Base-by-base conservation (phyloP, 2,797 vertebrate genomes). In the Kryptopterus vitreolus region DNA sequence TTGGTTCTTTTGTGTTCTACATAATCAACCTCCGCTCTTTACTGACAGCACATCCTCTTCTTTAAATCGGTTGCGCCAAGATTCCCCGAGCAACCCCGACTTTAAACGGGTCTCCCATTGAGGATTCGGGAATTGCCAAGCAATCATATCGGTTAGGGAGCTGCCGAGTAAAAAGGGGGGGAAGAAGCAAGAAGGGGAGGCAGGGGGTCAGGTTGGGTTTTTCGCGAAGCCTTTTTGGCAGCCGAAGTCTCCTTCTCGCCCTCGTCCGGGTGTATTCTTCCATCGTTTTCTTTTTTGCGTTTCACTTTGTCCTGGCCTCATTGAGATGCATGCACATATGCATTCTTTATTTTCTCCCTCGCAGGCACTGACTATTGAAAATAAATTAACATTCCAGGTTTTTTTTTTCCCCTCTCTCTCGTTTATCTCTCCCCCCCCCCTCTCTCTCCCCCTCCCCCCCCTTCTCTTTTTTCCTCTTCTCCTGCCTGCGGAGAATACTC, bases 331-430 rank as follows among this genome's bases (percentile, higher is more conserved):
- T 92, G 90, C 90, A 94, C 92, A 88, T 93, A 92, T 91, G 90
- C 91, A 46, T 91, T 90, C 91, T 90, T 92, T 89, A 91, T 91
- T 90, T 85, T 88, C 81, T 87, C 86, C 82, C 86, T 74, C 76
- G 88, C 83, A 79, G 46, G 81, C 48, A 79, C 74, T 84, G 90
- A 92, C 91, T 92, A 94, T 94, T 90, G 92, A 92, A 94, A 94
- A 94, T 94, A 92, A 94, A 94, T 94, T 94, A 94, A 94, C 93
- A 94, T 94, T 94, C 93, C 86, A 88, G 90, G 84, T 91, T 92
- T 93, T 94, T 93, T 92, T 94, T 90, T 94, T 90, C n/a, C n/a
- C n/a, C n/a, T n/a, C n/a, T n/a, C n/a, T 91, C 53, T n/a, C 9
- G 7, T 46, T 43, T 66, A n/a, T n/a, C n/a, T n/a, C n/a, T n/a